Percentiles rank a stretch among this genome's conserved stretches.
These are phyloP conservation scores for Amazona vittata DNA, from an alignment of 2,113 vertebrate species.

Conservation along the genomic window DNA sequence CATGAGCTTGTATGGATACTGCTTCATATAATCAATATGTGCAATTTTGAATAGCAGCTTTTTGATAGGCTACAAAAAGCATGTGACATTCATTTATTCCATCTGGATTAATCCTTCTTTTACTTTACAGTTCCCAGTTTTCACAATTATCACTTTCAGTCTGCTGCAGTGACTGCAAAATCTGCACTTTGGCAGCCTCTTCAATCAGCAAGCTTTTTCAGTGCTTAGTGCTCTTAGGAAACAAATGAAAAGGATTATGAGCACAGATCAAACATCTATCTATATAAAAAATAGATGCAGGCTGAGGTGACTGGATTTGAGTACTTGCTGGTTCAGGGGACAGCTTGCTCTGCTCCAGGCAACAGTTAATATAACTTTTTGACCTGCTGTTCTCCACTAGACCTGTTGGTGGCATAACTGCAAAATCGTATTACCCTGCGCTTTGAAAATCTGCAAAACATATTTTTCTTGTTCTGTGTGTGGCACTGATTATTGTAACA, in stretches of 20 bases:
- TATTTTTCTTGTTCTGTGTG: background rate
- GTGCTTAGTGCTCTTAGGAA: background rate
- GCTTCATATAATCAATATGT: background rate
- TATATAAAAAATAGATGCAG: background rate
- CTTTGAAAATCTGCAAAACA: background rate
- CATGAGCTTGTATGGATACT: background rate
- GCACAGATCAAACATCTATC: background rate
- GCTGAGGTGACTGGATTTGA: background rate
- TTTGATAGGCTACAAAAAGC: background rate
- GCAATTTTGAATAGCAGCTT: background rate
- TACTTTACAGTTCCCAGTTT: background rate
- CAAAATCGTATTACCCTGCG: background rate
- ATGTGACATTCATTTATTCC: background rate
- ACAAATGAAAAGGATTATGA: background rate
- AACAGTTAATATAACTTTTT: background rate
- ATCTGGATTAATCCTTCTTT: background rate
- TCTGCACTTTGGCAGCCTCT: background rate
- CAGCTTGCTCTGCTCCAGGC: background rate
- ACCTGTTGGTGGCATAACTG: background rate
- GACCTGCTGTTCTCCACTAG: background rate
- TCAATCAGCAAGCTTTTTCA: background rate
- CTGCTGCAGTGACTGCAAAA: background rate
- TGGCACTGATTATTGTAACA: background rate
- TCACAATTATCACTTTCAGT: constrained; percentile 8
- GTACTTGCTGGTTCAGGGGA: background rate